Percentiles rank a stretch among this genome's conserved stretches.
Evolutionary conservation across 2,888 invertebrate genomes (phyloP).

Genomic region (Odontothrips loti): DNA sequence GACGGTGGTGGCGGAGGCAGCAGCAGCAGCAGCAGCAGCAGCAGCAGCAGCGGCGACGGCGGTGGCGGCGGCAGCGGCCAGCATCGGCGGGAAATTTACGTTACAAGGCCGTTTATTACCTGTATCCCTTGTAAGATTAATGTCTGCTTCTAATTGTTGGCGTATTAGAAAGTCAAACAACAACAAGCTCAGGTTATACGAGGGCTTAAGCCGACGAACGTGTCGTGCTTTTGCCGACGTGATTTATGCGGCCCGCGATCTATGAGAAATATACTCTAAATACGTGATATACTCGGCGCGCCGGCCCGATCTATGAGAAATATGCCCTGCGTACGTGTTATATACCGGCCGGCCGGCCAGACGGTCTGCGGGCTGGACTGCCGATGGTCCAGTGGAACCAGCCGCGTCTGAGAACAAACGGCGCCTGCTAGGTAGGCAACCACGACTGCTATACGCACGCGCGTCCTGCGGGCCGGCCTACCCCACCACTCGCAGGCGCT

Average conservation of each 20-base stretch:
- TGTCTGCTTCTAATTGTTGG: constrained; percentile 24
- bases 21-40: background rate
- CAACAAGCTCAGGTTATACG: constrained; percentile 15
- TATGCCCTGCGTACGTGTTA: too few species aligned
- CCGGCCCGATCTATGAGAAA: too few species aligned
- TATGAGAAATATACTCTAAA: constrained; percentile 25
- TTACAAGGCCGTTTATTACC: constrained; percentile 24
- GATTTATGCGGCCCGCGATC: constrained; percentile 8
- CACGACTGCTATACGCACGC: too few species aligned
- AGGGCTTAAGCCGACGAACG: constrained; percentile 23
- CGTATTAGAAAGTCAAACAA: constrained; percentile 26
- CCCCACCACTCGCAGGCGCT: too few species aligned
- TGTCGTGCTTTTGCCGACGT: background rate
- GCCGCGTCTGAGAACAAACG: too few species aligned
- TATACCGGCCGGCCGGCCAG: too few species aligned
- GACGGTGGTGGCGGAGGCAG: background rate
- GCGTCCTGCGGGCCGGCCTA: too few species aligned
- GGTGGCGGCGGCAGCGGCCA: background rate
- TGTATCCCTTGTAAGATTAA: constrained; percentile 25
- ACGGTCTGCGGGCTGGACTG: too few species aligned
- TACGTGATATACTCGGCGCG: constrained; percentile 10
- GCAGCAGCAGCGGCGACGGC: background rate
- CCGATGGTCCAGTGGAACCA: too few species aligned
- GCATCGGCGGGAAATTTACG: background rate
- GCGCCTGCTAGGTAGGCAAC: too few species aligned